Evolutionary conservation across 2,113 vertebrate genomes (phyloP), one percentile per base, ranked within the genome.

Genomic region (Isichthys henryi): DNA sequence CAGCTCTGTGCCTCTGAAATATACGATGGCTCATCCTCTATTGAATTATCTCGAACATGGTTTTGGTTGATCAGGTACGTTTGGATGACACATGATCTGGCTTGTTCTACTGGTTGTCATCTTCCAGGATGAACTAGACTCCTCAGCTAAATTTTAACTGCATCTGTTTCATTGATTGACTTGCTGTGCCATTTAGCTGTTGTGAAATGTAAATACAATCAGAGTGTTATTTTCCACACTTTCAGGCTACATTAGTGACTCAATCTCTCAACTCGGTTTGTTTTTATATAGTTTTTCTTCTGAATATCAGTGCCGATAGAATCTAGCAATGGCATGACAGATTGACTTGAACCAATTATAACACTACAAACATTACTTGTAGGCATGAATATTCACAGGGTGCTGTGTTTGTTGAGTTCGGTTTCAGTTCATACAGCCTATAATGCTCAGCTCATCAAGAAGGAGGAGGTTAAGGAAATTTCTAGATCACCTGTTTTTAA

Each of bases 401-500:
- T 50, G 21, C 45, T 86, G 83, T 48, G 45, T 86, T 50, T 86
- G n/a, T 82, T 5, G 35, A 39, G 77, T 19, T 82, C 19, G 9
- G 17, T 5, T 82, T 82, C 9, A 45, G 31, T 82, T 13, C 39
- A 15, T 7, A 21, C 3, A 39, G 35, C 15, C 43, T 86, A 15
- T 27, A 50, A 31, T 13, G 13, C 35, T 43, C 11, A 80, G 74
- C 74, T 80, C 74, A 7, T 80, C 62, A 31, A 70, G n/a, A 19
- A 80, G 48, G 21, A 23, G 43, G 66, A 66, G 45, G 49, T 77
- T 43, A 15, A 86, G 91, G 91, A 92, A 91, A 87, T 88, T 91
- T 93, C 90, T 91, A 43, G 52, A 27, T 80, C 90, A 80, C 87
- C 90, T 93, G 90, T 90, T 93, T 90, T 89, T 84, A 17, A 53